A percentile compares a stretch with the other conserved stretches of the same genome.
phyloP scores from a whole-genome alignment of 2,797 vertebrate species.

The Semotilus atromaculatus region DNA sequence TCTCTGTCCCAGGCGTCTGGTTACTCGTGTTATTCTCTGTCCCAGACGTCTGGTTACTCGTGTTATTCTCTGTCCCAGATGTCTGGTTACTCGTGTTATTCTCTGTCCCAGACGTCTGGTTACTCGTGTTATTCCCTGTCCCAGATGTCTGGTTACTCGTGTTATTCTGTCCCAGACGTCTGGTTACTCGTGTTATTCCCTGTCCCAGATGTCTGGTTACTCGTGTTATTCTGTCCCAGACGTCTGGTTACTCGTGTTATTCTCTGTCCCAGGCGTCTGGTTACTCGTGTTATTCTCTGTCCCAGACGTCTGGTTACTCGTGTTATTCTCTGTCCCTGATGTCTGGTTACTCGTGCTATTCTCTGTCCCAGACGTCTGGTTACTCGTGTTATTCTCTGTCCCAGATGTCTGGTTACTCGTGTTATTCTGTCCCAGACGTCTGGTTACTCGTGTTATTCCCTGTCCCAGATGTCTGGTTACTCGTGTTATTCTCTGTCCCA shows the following conservation, averaged over 20 bases:
- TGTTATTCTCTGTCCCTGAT: not conserved
- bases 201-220: not conserved
- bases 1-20: not conserved
- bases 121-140: not conserved
- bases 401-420: not conserved
- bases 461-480: not conserved
- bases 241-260: not conserved
- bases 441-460: not conserved
- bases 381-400: not conserved
- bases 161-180: not conserved
- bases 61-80: not conserved
- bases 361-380: not conserved
- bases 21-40: not conserved
- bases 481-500: not conserved
- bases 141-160: not conserved
- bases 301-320: not conserved
- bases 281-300: not conserved
- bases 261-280: not conserved
- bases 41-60: not conserved
- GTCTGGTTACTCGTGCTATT: not conserved
- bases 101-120: not conserved
- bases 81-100: not conserved
- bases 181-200: not conserved
- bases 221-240: not conserved
- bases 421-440: not conserved